phyloP scores from a whole-genome alignment of 2,888 invertebrate genomes.

The Serripes groenlandicus region DNA sequence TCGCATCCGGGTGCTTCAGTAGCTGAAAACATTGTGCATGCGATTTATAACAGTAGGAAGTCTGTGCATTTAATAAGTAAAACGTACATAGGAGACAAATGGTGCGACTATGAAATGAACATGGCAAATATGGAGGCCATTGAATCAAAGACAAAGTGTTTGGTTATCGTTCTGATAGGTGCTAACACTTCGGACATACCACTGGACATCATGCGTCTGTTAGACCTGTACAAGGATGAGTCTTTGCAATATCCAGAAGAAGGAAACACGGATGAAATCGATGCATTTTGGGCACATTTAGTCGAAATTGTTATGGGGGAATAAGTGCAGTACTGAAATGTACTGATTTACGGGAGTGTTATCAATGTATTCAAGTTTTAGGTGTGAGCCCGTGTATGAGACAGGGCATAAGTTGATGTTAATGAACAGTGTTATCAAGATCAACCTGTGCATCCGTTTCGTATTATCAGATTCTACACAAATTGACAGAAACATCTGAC shows the following conservation, averaged over 20 bases:
- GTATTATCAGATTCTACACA: no score
- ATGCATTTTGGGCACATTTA: constrained; percentile 53
- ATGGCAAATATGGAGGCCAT: constrained; percentile 60
- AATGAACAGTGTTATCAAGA: no score
- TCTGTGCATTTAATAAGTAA: constrained; percentile 53
- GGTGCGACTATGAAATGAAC: constrained; percentile 67
- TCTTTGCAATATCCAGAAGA: constrained; percentile 40
- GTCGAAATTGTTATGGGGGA: constrained; percentile 18
- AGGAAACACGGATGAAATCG: constrained; percentile 21
- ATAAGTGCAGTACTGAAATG: not conserved
- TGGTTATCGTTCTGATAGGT: constrained; percentile 50
- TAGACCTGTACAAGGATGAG: constrained; percentile 34
- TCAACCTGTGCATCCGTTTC: no score
- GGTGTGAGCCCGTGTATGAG: no score
- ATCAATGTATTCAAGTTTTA: no score
- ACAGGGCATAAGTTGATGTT: no score
- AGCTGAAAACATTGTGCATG: constrained; percentile 63
- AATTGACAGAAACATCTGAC: no score
- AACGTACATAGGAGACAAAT: constrained; percentile 46
- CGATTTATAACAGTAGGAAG: constrained; percentile 57
- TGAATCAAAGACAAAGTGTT: constrained; percentile 37
- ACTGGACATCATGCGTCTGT: constrained; percentile 27
- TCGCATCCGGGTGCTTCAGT: constrained; percentile 52
- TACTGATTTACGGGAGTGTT: no score
- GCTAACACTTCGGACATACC: constrained; percentile 44